Evolutionary conservation across 1,140 invertebrate species (phyloP), one percentile per base, ranked within the genome.

Genomic region (Diorhabda sublineata): DNA sequence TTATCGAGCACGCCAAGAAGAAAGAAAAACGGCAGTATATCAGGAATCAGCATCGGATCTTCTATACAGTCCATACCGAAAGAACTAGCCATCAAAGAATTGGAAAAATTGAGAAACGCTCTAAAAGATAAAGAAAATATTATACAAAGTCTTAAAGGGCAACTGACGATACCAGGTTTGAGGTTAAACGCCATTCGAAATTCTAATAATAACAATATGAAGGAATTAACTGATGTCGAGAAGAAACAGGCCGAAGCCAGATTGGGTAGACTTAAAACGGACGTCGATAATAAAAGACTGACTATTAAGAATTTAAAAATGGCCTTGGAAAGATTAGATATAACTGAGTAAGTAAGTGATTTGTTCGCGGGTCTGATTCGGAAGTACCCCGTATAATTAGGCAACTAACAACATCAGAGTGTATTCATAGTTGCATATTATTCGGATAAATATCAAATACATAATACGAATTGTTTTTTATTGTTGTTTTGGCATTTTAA

Each of bases 101-200:
- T 92, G 62, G 91, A 93, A 73, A 86, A 87, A 66, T 82, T 93
- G 44, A 84, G 90, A 42, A 86, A 89, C 26, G 90, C 90, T 2
- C 79, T 93, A 5, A 85, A 87, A 64, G 92, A 94, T 80, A 93
- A 93, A 72, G 92, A 94, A 76, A 89, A 91, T 52, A 87, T 92
- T 56, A 93, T 93, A 76, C 89, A 92, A 75, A 93, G 84, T 70
- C 81, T 88, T 66, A 79, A 81, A 64, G 83, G 82, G 41, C 83
- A 83, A 70, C 73, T 84, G 1, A 82, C 82, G 3, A 76, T 78
- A 41, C 77, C 77, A 6, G 78, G 77, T n/a, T 67, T 79, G 9
- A 71, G 73, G 62, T 64, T 77, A 42, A 71, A 75, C n/a, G 66
- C 72, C 3, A 75, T 78, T 8, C 64, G 71, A 62, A 74, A 72